Conservation (phyloP, 2,113 vertebrate genomes). For the Dunckerocampus dactyliophorus region DNA sequence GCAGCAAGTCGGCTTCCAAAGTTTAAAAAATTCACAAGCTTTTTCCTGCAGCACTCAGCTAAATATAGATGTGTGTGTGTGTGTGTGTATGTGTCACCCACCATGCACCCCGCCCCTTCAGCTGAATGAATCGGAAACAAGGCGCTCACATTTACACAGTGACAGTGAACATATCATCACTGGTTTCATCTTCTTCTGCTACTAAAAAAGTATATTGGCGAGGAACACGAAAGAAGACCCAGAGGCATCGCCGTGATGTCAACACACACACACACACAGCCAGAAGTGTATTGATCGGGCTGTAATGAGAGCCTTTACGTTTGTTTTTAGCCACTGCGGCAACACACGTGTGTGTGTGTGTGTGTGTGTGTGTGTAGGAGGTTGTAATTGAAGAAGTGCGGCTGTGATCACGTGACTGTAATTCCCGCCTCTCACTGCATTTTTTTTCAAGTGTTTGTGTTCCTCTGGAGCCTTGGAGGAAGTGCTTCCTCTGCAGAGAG, state of each 20-base stretch:
- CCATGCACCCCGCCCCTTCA: not conserved
- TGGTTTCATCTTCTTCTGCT: slow-evolving; percentile 1
- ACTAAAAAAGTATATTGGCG: slow-evolving; percentile 1
- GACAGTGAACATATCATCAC: slow-evolving; percentile 7
- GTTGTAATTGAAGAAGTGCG: slow-evolving; percentile 36
- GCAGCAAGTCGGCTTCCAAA: slow-evolving; percentile 23
- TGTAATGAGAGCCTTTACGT: slow-evolving; percentile 56
- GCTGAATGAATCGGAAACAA: not conserved
- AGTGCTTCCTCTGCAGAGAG: too few relatives aligned
- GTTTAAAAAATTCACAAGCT: slow-evolving; percentile 57
- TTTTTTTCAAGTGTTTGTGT: too few relatives aligned
- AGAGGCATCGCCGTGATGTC: slow-evolving; percentile 2
- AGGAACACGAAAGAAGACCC: not conserved
- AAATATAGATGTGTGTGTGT: slow-evolving; percentile 41
- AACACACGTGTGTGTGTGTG: slow-evolving; percentile 4
- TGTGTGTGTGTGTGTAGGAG: slow-evolving; percentile 28
- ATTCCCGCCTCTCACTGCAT: not conserved
- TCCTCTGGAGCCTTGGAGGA: too few relatives aligned
- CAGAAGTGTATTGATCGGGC: slow-evolving; percentile 50
- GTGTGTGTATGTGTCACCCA: slow-evolving; percentile 6
- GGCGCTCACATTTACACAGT: not conserved
- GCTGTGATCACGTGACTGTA: slow-evolving; percentile 4
- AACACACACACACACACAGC: slow-evolving; percentile 6
- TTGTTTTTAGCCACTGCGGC: slow-evolving; percentile 63
- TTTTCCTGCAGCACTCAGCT: slow-evolving; percentile 34